A percentile compares a stretch with the other conserved stretches of the same genome.
Conservation (phyloP, 2,797 vertebrate genomes). For the Scarus forsteni region DNA sequence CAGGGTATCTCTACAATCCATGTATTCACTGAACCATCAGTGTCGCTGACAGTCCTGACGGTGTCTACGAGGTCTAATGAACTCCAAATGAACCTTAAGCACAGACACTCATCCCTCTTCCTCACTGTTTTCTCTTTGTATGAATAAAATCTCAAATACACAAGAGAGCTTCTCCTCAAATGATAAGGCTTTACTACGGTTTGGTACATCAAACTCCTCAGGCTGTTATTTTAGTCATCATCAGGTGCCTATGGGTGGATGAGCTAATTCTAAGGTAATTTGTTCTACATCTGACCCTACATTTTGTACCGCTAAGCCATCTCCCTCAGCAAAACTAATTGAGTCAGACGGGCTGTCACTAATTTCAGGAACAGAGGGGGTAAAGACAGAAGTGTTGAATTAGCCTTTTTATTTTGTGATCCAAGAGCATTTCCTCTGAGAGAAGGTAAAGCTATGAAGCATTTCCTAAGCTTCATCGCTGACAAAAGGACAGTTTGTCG, state of each 20-base stretch:
- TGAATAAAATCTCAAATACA: conserved; percentile 5
- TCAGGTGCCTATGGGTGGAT: conserved; percentile 10
- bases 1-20: conserved; percentile 11
- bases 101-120: not conserved
- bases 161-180: not conserved
- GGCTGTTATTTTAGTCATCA: conserved; percentile 25
- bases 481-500: conserved; percentile 59
- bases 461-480: conserved; percentile 44
- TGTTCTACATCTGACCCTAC: conserved; percentile 35
- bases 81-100: conserved; percentile 37
- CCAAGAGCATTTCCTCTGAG: conserved; percentile 54
- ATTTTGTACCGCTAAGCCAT: conserved; percentile 32
- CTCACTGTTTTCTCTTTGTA: not conserved
- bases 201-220: conserved; percentile 2
- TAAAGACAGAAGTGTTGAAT: conserved; percentile 56
- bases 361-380: conserved; percentile 42
- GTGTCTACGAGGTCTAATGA: conserved; percentile 35
- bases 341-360: conserved; percentile 42
- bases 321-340: conserved; percentile 39
- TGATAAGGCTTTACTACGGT: conserved; percentile 8
- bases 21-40: conserved; percentile 25
- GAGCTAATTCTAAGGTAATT: conserved; percentile 50
- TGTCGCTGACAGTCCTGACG: conserved; percentile 34
- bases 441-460: conserved; percentile 48
- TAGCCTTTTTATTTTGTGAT: conserved; percentile 51